Conservation (phyloP, 2,797 vertebrate genomes). For the Peromyscus aztecus region DNA sequence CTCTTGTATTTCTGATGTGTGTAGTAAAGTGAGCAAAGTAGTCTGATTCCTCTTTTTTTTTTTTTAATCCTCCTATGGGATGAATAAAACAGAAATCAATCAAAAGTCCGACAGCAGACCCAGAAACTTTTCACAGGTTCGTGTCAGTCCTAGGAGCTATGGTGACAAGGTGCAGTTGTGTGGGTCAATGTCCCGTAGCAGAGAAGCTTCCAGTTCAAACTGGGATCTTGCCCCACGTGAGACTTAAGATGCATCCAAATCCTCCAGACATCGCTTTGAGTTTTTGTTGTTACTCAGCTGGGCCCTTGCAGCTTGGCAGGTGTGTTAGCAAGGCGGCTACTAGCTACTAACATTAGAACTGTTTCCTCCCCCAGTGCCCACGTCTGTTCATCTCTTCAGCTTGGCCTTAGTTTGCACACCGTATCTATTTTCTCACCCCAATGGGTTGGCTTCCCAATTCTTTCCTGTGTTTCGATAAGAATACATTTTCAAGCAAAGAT, state of each 20-base stretch:
- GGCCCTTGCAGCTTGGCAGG: background rate
- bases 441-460: background rate
- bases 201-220: background rate
- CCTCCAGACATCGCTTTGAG: background rate
- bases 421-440: background rate
- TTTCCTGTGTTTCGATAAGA: slow-evolving; percentile 44
- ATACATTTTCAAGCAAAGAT: slow-evolving; percentile 7
- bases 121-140: background rate
- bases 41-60: background rate
- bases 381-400: background rate
- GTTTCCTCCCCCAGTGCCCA: background rate
- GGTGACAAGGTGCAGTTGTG: slow-evolving; percentile 4
- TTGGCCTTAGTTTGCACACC: background rate
- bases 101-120: background rate
- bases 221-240: background rate
- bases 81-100: slow-evolving; percentile 24
- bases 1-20: background rate
- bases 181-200: background rate
- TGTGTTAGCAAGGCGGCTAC: background rate
- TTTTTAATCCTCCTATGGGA: background rate
- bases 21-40: background rate
- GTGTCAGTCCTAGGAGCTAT: slow-evolving; percentile 41
- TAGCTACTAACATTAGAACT: background rate
- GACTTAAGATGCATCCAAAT: background rate
- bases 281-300: background rate